Percentiles rank a stretch among this genome's conserved stretches.
These are phyloP conservation scores for Brevimyrus niger DNA, from an alignment of 2,113 vertebrate genomes.

Conservation along the genomic window DNA sequence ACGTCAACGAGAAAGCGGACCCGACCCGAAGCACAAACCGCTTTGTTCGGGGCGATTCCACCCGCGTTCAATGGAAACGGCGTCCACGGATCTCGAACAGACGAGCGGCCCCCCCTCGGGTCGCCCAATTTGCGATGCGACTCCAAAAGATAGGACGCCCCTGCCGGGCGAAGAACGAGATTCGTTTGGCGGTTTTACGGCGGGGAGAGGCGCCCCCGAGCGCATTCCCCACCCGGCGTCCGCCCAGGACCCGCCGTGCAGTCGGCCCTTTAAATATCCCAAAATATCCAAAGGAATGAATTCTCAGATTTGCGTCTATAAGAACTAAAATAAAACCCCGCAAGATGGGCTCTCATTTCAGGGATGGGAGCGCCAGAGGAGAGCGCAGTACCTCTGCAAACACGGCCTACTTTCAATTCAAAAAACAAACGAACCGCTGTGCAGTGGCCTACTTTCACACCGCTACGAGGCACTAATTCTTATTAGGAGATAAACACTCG, in stretches of 20 bases:
- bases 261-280: background rate
- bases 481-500: conserved; percentile 53
- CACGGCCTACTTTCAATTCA: conserved; percentile 38
- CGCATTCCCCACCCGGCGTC: background rate
- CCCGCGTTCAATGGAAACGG: background rate
- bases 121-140: background rate
- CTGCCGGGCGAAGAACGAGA: background rate
- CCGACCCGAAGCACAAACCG: background rate
- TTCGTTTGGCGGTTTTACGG: background rate
- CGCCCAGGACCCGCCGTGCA: background rate
- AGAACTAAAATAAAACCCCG: background rate
- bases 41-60: background rate
- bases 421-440: conserved; percentile 44
- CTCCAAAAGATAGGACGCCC: background rate
- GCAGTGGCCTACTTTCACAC: conserved; percentile 38
- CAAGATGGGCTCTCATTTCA: background rate
- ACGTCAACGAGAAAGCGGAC: background rate
- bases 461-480: conserved; percentile 52
- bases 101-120: background rate
- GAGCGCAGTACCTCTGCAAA: background rate
- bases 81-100: background rate
- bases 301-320: background rate
- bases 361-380: background rate
- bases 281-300: background rate
- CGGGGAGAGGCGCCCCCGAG: background rate